These are phyloP conservation scores for Hoplodrina blanda DNA, from an alignment of 2,888 invertebrate genomes.

Conservation along the genomic window DNA sequence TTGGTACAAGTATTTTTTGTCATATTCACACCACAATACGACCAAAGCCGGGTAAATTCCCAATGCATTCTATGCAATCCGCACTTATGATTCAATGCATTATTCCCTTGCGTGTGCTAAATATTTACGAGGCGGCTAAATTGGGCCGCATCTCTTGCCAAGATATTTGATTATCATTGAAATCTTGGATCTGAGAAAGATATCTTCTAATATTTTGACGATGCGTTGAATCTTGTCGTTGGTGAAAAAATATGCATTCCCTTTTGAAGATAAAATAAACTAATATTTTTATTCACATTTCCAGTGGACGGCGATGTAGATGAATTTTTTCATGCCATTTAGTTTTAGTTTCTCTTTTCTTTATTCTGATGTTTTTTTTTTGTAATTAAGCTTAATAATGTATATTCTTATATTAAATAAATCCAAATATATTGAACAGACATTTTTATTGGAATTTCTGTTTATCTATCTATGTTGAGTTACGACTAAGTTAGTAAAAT, in stretches of 20 bases:
- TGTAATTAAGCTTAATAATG: too few relatives aligned
- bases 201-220: constrained; percentile 22
- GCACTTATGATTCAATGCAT: constrained; percentile 30
- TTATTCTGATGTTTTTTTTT: too few relatives aligned
- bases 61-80: constrained; percentile 29
- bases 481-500: too few relatives aligned
- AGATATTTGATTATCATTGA: constrained; percentile 49
- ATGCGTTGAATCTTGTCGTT: background rate
- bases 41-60: background rate
- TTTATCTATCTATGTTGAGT: too few relatives aligned
- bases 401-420: too few relatives aligned
- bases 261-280: too few relatives aligned
- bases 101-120: constrained; percentile 29
- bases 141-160: constrained; percentile 44
- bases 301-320: too few relatives aligned
- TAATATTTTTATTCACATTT: too few relatives aligned
- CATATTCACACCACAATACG: background rate
- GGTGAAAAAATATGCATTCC: background rate
- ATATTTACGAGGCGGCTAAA: constrained; percentile 56
- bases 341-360: too few relatives aligned
- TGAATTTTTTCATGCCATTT: too few relatives aligned
- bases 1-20: background rate
- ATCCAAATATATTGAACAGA: too few relatives aligned
- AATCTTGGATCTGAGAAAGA: constrained; percentile 34
- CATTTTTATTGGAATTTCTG: too few relatives aligned